Percentiles rank a stretch among this genome's conserved stretches.
These are phyloP conservation scores for Lasioglossum vierecki DNA, from an alignment of 2,888 invertebrate genomes.

Conservation along the genomic window DNA sequence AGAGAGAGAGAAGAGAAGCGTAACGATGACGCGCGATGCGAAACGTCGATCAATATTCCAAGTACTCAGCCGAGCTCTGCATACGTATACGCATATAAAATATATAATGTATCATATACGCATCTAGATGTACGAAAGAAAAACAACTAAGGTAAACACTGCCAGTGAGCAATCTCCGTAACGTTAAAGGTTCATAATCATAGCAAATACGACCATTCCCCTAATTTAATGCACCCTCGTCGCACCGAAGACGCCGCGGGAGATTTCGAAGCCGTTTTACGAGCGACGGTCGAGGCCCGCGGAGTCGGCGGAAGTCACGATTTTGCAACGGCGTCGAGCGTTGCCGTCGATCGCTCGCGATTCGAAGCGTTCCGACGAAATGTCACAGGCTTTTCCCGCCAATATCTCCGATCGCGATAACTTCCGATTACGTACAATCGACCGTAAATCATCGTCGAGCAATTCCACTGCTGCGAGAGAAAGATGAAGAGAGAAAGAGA, in stretches of 20 bases:
- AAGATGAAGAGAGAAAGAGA: not conserved
- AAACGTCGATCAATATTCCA: slow-evolving; percentile 43
- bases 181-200: slow-evolving; percentile 63
- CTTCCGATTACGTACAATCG: not conserved
- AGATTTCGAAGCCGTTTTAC: not conserved
- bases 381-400: not conserved
- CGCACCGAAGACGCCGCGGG: slow-evolving; percentile 33
- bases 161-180: slow-evolving; percentile 66
- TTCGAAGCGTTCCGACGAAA: not conserved
- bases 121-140: slow-evolving; percentile 65
- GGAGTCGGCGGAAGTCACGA: slow-evolving; percentile 28
- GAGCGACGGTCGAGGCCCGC: not conserved
- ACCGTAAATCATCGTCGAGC: not conserved
- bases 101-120: slow-evolving; percentile 66
- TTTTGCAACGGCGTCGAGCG: slow-evolving; percentile 33
- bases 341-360: slow-evolving; percentile 32
- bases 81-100: slow-evolving; percentile 47
- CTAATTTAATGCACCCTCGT: slow-evolving; percentile 59
- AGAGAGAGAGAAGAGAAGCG: not conserved
- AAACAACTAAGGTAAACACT: slow-evolving; percentile 61
- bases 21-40: not conserved
- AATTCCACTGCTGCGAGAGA: not conserved
- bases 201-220: slow-evolving; percentile 62
- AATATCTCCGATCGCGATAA: not conserved
- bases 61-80: slow-evolving; percentile 45